These are phyloP conservation scores for Dicrostonyx torquatus DNA, from an alignment of 2,797 vertebrate genomes.

Conservation along the genomic window DNA sequence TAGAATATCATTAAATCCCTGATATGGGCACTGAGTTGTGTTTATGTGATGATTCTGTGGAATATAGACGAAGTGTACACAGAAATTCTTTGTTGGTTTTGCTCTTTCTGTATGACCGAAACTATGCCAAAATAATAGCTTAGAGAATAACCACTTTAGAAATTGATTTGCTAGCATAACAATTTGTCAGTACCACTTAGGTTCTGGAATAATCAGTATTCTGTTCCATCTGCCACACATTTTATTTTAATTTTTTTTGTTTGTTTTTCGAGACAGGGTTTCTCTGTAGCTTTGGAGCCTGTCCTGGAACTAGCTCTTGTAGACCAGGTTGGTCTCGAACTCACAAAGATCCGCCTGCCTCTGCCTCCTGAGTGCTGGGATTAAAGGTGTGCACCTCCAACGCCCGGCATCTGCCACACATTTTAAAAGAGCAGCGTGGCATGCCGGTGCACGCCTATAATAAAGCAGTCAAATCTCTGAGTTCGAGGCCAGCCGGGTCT, in stretches of 20 bases:
- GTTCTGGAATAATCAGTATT: neutral
- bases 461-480: neutral
- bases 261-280: too few species aligned
- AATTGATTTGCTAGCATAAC: neutral
- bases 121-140: neutral
- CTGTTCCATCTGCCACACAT: neutral
- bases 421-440: neutral
- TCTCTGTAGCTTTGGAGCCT: too few species aligned
- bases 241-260: too few species aligned
- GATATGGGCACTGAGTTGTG: neutral
- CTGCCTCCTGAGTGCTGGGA: too few species aligned
- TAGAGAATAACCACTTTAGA: conserved; percentile 31
- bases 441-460: fast-evolving
- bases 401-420: neutral
- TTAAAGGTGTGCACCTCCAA: too few species aligned
- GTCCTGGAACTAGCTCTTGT: too few species aligned
- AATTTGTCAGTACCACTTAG: neutral
- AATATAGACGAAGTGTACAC: neutral
- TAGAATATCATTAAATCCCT: neutral
- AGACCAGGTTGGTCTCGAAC: too few species aligned
- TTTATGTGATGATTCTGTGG: neutral
- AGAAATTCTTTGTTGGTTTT: conserved; percentile 25
- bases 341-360: too few species aligned
- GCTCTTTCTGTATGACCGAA: neutral
- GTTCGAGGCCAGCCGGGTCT: neutral